These are phyloP conservation scores for Bombylius discolor DNA, from an alignment of 2,888 invertebrate genomes.

Conservation along the genomic window DNA sequence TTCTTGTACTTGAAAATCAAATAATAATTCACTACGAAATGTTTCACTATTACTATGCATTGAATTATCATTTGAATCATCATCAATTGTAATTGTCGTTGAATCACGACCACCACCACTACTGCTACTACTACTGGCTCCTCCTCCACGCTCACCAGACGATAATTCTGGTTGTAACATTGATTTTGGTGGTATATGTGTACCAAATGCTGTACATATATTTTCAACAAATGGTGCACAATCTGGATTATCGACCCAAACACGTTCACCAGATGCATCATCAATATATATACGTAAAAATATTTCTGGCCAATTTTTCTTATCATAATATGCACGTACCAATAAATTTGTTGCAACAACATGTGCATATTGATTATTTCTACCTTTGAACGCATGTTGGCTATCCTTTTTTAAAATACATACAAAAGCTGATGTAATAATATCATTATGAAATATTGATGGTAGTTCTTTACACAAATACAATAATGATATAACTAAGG, in stretches of 20 bases:
- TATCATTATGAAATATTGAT: slow-evolving; percentile 60
- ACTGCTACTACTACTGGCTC: slow-evolving; percentile 16
- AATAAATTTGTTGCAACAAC: slow-evolving; percentile 75
- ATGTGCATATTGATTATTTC: slow-evolving; percentile 67
- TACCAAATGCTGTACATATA: slow-evolving; percentile 47
- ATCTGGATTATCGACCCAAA: slow-evolving; percentile 87
- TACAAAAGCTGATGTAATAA: slow-evolving; percentile 63
- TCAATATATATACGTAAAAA: slow-evolving; percentile 90
- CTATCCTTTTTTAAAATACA: slow-evolving; percentile 68
- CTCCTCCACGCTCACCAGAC: slow-evolving; percentile 11
- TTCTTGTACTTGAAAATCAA: slow-evolving; percentile 39
- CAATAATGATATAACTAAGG: slow-evolving; percentile 63
- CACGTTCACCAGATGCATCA: slow-evolving; percentile 82
- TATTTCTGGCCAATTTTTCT: slow-evolving; percentile 79
- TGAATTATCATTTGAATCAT: slow-evolving; percentile 39
- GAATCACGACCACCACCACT: slow-evolving; percentile 2
- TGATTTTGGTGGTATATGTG: slow-evolving; percentile 26
- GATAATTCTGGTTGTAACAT: slow-evolving; percentile 20
- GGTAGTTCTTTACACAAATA: slow-evolving; percentile 71
- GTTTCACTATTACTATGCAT: slow-evolving; percentile 34
- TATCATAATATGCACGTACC: slow-evolving; percentile 66
- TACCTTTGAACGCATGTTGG: slow-evolving; percentile 54
- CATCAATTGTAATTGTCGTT: slow-evolving; percentile 29
- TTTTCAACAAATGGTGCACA: slow-evolving; percentile 87
- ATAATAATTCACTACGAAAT: slow-evolving; percentile 33